Conservation (phyloP, 1,140 invertebrate species). For the Hirudo medicinalis region DNA sequence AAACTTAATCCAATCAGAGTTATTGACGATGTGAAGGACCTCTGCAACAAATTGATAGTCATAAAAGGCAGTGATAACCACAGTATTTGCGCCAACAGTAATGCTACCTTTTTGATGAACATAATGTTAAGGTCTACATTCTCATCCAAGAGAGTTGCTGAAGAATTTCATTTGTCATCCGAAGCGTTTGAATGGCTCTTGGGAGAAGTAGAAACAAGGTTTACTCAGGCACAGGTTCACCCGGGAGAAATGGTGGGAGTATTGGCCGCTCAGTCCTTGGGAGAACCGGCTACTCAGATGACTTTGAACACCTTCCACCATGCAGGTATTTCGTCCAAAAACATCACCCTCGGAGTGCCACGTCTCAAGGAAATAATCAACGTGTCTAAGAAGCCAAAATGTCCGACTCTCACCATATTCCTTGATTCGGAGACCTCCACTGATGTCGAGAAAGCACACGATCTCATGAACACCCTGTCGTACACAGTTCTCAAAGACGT, state of each 20-base stretch:
- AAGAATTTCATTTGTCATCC: slow-evolving; percentile 78
- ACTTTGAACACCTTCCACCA: slow-evolving; percentile 99
- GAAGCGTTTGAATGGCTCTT: slow-evolving; percentile 99
- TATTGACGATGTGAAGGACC: slow-evolving; percentile 61
- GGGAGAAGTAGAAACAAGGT: slow-evolving; percentile 95
- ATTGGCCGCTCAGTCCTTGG: slow-evolving; percentile 89
- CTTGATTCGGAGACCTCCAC: slow-evolving; percentile 76
- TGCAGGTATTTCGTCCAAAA: slow-evolving; percentile 98
- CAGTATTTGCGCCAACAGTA: slow-evolving; percentile 90
- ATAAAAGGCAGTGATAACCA: slow-evolving; percentile 86
- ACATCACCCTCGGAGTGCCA: slow-evolving; percentile 97
- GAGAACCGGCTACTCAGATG: slow-evolving; percentile 99
- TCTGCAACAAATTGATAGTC: slow-evolving; percentile 36
- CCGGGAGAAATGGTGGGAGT: slow-evolving; percentile 99
- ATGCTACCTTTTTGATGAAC: slow-evolving; percentile 93
- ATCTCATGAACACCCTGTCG: slow-evolving; percentile 89
- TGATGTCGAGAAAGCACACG: slow-evolving; percentile 90
- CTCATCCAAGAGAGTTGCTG: slow-evolving; percentile 61
- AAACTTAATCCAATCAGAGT: slow-evolving; percentile 85
- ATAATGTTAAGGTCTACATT: slow-evolving; percentile 85
- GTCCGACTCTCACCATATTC: slow-evolving; percentile 95
- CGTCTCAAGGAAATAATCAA: slow-evolving; percentile 92
- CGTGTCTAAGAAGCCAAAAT: slow-evolving; percentile 96
- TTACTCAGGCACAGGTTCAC: slow-evolving; percentile 82
- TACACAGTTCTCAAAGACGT: slow-evolving; percentile 94